Evolutionary conservation across 2,797 vertebrate species (phyloP).

Genomic region (Danio choprae): DNA sequence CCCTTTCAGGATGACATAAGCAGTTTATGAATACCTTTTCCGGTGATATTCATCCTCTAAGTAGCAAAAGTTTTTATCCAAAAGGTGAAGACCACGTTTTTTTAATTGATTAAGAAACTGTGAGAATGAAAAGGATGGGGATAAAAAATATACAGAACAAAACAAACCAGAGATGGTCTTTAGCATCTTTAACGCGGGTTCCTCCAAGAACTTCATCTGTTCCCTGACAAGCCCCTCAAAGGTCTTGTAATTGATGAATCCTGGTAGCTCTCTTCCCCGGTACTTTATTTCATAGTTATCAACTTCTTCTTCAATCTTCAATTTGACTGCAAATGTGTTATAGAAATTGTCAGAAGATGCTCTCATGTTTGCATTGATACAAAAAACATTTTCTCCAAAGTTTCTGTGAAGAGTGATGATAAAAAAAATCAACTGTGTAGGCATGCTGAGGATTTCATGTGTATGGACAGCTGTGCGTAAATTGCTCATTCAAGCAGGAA

Average conservation of each 20-base stretch:
- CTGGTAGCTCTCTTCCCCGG: slow-evolving; percentile 85
- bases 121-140: background rate
- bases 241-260: slow-evolving; percentile 85
- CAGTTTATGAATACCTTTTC: too few species aligned
- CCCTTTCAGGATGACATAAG: too few species aligned
- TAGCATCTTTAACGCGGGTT: slow-evolving; percentile 79
- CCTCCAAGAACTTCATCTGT: slow-evolving; percentile 80
- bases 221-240: slow-evolving; percentile 84
- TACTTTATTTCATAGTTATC: slow-evolving; percentile 75
- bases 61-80: too few species aligned
- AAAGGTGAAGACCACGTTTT: too few species aligned
- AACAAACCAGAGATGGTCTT: slow-evolving; percentile 72
- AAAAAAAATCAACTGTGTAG: too few species aligned
- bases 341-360: too few species aligned
- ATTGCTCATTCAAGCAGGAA: background rate
- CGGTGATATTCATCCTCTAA: too few species aligned
- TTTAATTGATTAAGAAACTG: background rate
- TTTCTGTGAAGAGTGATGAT: too few species aligned
- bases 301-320: slow-evolving; percentile 56
- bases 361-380: too few species aligned
- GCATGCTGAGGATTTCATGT: background rate
- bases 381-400: too few species aligned
- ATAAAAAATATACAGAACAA: background rate
- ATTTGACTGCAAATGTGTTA: slow-evolving; percentile 69
- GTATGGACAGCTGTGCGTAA: background rate